Evolutionary conservation across 2,888 invertebrate species (phyloP).

Genomic region (Trilocha varians): DNA sequence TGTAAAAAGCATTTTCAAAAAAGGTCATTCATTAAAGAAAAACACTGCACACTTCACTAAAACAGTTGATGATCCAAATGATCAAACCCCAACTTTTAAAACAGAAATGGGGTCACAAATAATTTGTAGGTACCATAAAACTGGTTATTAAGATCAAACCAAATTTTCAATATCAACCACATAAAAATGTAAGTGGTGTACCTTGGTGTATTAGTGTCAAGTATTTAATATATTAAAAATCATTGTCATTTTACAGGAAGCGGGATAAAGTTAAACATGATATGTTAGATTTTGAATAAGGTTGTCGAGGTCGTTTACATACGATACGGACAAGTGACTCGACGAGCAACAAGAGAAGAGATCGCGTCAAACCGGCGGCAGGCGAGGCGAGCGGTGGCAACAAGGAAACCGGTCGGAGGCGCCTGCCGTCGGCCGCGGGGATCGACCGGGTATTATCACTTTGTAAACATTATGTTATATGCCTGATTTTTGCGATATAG

Average conservation of each 20-base stretch:
- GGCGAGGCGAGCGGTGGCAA: slow-evolving; percentile 55
- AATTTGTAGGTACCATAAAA: not conserved
- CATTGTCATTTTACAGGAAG: slow-evolving; percentile 2
- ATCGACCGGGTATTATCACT: slow-evolving; percentile 54
- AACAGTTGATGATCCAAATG: not conserved
- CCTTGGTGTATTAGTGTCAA: slow-evolving; percentile 6
- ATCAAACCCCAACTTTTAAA: not conserved
- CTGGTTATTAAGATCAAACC: not conserved
- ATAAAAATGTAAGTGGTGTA: slow-evolving; percentile 1
- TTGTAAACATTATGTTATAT: slow-evolving; percentile 68
- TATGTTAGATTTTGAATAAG: slow-evolving; percentile 32
- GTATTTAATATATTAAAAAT: slow-evolving; percentile 5
- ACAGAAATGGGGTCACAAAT: not conserved
- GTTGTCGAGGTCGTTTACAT: slow-evolving; percentile 64
- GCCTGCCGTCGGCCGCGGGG: slow-evolving; percentile 51
- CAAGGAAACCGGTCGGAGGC: slow-evolving; percentile 67
- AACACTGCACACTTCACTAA: not conserved
- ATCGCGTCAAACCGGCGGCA: slow-evolving; percentile 69
- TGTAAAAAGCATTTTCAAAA: slow-evolving; percentile 45
- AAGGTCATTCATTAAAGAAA: slow-evolving; percentile 27
- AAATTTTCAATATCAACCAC: not conserved
- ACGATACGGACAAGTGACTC: slow-evolving; percentile 52
- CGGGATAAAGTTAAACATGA: slow-evolving; percentile 11
- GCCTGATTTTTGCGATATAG: slow-evolving; percentile 33
- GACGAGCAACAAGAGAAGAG: slow-evolving; percentile 61